Base-by-base conservation (phyloP, 2,113 vertebrate species). In the Hemiprocne comata region DNA sequence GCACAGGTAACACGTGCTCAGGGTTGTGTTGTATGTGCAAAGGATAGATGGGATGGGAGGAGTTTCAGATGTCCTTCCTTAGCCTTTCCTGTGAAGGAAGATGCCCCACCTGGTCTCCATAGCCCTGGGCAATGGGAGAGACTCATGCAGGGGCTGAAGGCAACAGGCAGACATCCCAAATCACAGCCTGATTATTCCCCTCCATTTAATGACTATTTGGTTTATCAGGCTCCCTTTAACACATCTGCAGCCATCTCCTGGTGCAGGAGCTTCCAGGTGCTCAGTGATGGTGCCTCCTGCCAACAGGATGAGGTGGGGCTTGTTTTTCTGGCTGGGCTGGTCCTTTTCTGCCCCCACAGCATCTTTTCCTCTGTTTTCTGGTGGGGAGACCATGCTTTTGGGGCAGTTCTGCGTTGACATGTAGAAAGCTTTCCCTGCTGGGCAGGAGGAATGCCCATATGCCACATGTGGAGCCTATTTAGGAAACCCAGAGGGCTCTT, bases 371-470 rank as follows among this genome's bases (percentile, higher is more conserved):
- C 33, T 54, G 3, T 85, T 72, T 86, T n/a, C 10, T 26, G 9
- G 5, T 46, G 42, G 28, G 25, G 13, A 54, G 61, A 31, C 1
- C 10, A 34, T 34, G 38, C 24, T 46, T 75, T 89, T 44, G 42
- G 58, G 42, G 21, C 53, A 34, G 42, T 21, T 83, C 65, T 65
- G 40, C 55, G 8, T 11, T 55, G 38, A 26, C 21, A 2, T 3
- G 6, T 33, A 8, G 51, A 7, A 82, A 46, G n/a, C 31, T 34
- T 40, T 31, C 71, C 33, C 4, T n/a, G 16, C 17, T 7, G 44
- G 29, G 12, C 11, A 5, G 7, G 5, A 10, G 10, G 2, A 67
- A 5, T 3, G 8, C 80, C 58, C 4, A 0, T 50, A 2, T 67
- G 62, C 54, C 67, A 25, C 15, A 2, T 4, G 9, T 28, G 46